Evolutionary conservation across 2,797 vertebrate species (phyloP).

Genomic region (Anguilla anguilla): DNA sequence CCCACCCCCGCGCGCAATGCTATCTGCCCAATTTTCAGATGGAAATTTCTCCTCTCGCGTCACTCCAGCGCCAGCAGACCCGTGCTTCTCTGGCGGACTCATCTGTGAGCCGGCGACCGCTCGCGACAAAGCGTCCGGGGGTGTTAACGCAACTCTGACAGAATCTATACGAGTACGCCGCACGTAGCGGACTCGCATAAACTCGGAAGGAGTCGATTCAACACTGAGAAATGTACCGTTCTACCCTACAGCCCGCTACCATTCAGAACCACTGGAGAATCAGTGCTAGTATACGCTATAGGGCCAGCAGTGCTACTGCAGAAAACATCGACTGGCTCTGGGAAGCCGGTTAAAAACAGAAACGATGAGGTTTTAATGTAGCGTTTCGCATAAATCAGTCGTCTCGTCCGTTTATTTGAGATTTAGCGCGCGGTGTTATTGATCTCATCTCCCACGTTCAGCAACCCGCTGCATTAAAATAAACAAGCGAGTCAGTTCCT

Average conservation of each 20-base stretch:
- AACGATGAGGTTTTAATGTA: neutral
- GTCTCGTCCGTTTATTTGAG: neutral
- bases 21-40: neutral
- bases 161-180: no score
- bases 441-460: no score
- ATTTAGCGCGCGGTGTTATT: no score
- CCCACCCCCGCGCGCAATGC: no score
- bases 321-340: neutral
- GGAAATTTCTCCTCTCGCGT: neutral
- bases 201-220: no score
- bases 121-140: no score
- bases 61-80: neutral
- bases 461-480: neutral
- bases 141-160: no score
- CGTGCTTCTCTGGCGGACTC: neutral
- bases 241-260: no score
- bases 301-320: neutral
- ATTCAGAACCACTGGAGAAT: neutral
- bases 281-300: neutral
- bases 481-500: constrained; percentile 16
- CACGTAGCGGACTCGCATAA: no score
- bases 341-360: no score
- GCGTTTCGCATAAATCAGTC: neutral
- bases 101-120: neutral
- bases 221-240: no score